A percentile compares a stretch with the other conserved stretches of the same genome.
Evolutionary conservation across 1,140 invertebrate species (phyloP).

Genomic region (Tetramorium simillimum): DNA sequence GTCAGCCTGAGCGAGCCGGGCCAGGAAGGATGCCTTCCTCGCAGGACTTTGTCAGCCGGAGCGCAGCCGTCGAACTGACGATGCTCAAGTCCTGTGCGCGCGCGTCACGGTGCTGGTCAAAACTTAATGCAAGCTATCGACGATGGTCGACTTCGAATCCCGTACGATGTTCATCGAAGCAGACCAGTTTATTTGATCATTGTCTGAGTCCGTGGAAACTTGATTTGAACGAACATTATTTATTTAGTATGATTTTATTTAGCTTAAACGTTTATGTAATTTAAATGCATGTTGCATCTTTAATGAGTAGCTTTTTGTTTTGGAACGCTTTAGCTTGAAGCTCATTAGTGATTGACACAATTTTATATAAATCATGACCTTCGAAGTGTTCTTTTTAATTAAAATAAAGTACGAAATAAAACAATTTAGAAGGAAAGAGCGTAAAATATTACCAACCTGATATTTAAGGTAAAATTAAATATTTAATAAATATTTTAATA

Average conservation of each 20-base stretch:
- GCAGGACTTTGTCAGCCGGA: constrained; percentile 29
- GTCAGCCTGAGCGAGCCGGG: constrained; percentile 12
- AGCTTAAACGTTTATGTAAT: neutral
- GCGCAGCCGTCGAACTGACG: constrained; percentile 4
- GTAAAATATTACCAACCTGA: neutral
- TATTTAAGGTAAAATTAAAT: neutral
- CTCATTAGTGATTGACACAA: neutral
- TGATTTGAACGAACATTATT: neutral
- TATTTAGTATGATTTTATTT: neutral
- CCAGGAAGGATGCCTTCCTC: neutral
- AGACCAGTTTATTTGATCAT: neutral
- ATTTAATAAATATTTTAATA: neutral
- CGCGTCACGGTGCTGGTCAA: constrained; percentile 48
- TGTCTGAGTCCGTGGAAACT: neutral
- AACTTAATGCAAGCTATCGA: constrained; percentile 21
- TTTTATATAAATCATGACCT: neutral
- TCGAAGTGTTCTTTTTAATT: neutral
- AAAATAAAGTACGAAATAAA: neutral
- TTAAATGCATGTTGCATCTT: neutral
- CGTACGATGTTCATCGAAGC: neutral
- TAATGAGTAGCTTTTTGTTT: neutral
- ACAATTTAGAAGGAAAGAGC: neutral
- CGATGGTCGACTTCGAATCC: neutral
- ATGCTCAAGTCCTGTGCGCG: constrained; percentile 22
- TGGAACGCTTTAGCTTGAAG: neutral